These are phyloP conservation scores for Adelphocoris suturalis DNA, from an alignment of 2,888 invertebrate genomes.

Conservation along the genomic window DNA sequence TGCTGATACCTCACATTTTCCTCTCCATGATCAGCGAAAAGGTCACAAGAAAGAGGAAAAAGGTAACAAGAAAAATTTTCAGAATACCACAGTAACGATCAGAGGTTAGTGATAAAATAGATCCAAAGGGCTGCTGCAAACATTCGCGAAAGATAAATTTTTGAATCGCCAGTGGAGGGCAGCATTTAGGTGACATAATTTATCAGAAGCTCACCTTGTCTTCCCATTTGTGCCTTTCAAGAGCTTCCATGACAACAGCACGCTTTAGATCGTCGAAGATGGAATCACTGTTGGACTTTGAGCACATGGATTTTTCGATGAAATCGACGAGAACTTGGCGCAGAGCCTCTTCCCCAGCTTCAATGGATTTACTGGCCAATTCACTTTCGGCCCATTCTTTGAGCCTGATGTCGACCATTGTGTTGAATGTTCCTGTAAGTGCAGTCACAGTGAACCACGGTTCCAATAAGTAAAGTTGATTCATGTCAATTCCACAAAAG, in stretches of 20 bases:
- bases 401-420: constrained; percentile 94
- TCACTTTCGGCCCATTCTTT: constrained; percentile 97
- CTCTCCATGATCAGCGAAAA: too few relatives aligned
- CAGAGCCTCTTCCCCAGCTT: constrained; percentile 92
- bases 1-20: too few relatives aligned
- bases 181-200: too few relatives aligned
- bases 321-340: constrained; percentile 86
- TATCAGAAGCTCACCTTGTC: constrained; percentile 83
- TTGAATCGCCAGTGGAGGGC: too few relatives aligned
- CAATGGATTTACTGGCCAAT: constrained; percentile 91
- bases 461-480: too few relatives aligned
- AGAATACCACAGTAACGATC: too few relatives aligned
- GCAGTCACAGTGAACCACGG: too few relatives aligned
- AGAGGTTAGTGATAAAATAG: too few relatives aligned
- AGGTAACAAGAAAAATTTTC: too few relatives aligned
- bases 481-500: not conserved
- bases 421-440: constrained; percentile 88
- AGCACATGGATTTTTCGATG: constrained; percentile 80
- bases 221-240: constrained; percentile 95
- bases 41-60: too few relatives aligned
- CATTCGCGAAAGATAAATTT: too few relatives aligned
- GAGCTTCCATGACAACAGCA: constrained; percentile 92
- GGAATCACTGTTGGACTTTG: constrained; percentile 85
- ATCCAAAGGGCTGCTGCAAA: too few relatives aligned
- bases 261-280: constrained; percentile 94